Base-by-base conservation (phyloP, 2,888 invertebrate species). In the Leptopterna dolabrata region DNA sequence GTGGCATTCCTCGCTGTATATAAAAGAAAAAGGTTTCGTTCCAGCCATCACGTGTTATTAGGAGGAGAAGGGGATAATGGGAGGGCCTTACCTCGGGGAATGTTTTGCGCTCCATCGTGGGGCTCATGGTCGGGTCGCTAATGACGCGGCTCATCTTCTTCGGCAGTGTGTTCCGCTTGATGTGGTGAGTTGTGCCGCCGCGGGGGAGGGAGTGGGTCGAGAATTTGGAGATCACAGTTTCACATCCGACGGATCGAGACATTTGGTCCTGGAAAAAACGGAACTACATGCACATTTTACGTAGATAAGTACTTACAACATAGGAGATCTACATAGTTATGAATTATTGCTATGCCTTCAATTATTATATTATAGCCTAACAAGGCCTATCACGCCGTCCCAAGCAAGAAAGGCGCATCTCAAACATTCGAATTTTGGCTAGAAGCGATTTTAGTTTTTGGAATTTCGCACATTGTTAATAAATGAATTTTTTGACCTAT, bases 61-160 rank as follows among this genome's bases (percentile, higher is more conserved):
- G n/a, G n/a, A 16, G n/a, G n/a, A n/a, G 51, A 51, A 51, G n/a
- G n/a, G n/a, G 4, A 36, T 36, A 36, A 16, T 11, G 51, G n/a
- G 51, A 9, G n/a, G 51, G 51, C n/a, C 78, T 86, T 76, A 86
- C 86, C 24, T 85, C 87, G 36, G 86, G 89, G 27, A 94, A 93
- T 30, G 93, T 93, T 89, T 93, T 93, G 14, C 94, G 93, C 87
- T 95, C 95, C 19, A 94, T 93, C 90, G 93, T 93, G 1, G 93
- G 93, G 87, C 93, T 93, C 51, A 94, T 91, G 7, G 93, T 92
- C 0, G 94, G 93, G 89, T 95, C 95, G 86, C 93, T 94, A 14
- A 94, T 93, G 73, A 94, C 93, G 89, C 95, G 93, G 24, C 94
- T 94, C 89, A 93, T 92, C 87, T 92, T 92, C 78, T 83, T 88